phyloP scores from a whole-genome alignment of 2,888 invertebrate genomes.

The Resseliella maxima region DNA sequence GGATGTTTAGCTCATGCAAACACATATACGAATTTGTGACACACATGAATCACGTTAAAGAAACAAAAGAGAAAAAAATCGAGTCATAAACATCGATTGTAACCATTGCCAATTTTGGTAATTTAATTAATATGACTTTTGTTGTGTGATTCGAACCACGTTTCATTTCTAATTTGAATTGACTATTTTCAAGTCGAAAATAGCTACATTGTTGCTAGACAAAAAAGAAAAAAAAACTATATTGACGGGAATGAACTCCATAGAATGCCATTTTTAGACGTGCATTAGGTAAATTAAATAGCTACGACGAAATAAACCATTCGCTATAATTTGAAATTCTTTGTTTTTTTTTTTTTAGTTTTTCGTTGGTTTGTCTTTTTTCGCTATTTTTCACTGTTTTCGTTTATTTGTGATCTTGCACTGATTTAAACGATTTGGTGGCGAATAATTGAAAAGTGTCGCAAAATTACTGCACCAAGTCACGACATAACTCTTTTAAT shows the following conservation, averaged over 20 bases:
- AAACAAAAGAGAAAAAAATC: neutral
- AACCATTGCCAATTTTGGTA: conserved; percentile 22
- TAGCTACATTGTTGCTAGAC: neutral
- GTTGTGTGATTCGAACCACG: conserved; percentile 45
- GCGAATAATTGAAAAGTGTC: conserved; percentile 26
- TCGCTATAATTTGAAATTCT: neutral
- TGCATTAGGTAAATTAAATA: neutral
- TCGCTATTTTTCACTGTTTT: no score
- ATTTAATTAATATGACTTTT: neutral
- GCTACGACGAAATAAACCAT: neutral
- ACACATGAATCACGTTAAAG: no score
- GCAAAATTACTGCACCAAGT: conserved; percentile 2
- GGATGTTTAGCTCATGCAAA: neutral
- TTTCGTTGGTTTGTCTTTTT: no score
- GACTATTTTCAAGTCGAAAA: neutral
- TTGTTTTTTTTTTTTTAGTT: neutral
- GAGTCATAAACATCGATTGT: neutral
- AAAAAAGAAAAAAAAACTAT: neutral
- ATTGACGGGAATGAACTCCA: neutral
- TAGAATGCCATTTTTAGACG: neutral
- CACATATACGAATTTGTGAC: no score
- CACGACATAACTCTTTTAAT: conserved; percentile 25
- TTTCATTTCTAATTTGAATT: neutral
- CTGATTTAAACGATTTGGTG: neutral
- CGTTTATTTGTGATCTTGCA: neutral